Evolutionary conservation across 2,888 invertebrate genomes (phyloP).

Genomic region (Resseliella maxima): DNA sequence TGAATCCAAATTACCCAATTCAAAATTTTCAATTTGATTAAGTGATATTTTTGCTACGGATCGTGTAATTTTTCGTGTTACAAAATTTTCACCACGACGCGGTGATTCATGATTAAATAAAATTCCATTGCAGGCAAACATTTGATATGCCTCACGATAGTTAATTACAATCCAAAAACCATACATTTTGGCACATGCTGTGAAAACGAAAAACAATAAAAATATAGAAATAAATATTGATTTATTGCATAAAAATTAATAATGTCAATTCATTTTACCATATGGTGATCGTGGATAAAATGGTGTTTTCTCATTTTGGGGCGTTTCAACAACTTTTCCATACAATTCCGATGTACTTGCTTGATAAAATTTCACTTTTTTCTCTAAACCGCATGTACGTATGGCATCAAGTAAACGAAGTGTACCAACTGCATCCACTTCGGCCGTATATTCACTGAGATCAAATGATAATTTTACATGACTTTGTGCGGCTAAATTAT

Average conservation of each 20-base stretch:
- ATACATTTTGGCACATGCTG: conserved; percentile 95
- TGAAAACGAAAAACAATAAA: not conserved
- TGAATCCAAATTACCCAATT: conserved; percentile 95
- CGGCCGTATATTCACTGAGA: conserved; percentile 97
- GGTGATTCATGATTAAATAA: conserved; percentile 98
- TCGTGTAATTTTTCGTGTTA: conserved; percentile 96
- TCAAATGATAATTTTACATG: conserved; percentile 99
- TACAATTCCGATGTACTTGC: conserved; percentile 96
- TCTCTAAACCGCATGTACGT: conserved; percentile 85
- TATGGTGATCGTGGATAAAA: conserved; percentile 97
- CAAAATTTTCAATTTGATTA: conserved; percentile 84
- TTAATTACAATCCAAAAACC: conserved; percentile 97
- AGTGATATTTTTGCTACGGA: conserved; percentile 96
- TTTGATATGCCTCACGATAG: conserved; percentile 93
- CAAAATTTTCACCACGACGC: conserved; percentile 96
- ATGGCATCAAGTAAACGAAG: conserved; percentile 91
- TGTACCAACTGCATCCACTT: conserved; percentile 96
- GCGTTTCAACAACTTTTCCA: conserved; percentile 91
- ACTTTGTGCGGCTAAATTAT: conserved; percentile 98
- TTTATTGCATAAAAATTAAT: not conserved
- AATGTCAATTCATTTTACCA: conserved; percentile 71
- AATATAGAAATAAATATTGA: no score
- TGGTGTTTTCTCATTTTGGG: conserved; percentile 93
- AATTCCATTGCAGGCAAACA: conserved; percentile 96
- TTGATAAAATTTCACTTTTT: conserved; percentile 88